A percentile compares a stretch with the other conserved stretches of the same genome.
These are phyloP conservation scores for Lepidostoma basale DNA, from an alignment of 1,140 invertebrate species.

Conservation along the genomic window DNA sequence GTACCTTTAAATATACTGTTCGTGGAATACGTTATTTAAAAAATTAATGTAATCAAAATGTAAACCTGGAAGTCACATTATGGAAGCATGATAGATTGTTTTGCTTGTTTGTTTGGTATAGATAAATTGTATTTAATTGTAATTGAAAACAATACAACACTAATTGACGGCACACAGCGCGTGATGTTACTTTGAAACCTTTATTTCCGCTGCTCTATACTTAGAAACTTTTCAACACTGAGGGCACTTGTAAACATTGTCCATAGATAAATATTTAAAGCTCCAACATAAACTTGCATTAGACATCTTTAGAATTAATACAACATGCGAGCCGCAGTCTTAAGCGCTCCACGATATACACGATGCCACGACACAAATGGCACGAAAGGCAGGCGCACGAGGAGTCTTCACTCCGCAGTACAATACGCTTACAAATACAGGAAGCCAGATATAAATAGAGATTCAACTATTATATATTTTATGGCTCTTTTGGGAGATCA, in stretches of 20 bases:
- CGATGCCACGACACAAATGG: conserved; percentile 12
- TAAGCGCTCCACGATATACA: conserved; percentile 2
- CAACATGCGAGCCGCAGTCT: not conserved
- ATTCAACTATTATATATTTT: not conserved
- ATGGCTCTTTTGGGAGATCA: not conserved
- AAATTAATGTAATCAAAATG: too few relatives aligned
- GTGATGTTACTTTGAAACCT: not conserved
- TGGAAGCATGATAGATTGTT: not conserved
- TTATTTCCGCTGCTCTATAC: not conserved
- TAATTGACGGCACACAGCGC: not conserved
- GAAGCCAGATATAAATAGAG: not conserved
- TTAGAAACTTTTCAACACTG: not conserved
- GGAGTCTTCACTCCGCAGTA: not conserved
- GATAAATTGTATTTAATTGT: not conserved
- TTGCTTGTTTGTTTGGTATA: not conserved
- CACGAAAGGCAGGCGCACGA: conserved; percentile 10
- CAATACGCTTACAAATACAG: not conserved
- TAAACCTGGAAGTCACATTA: too few relatives aligned
- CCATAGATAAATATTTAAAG: conserved; percentile 19
- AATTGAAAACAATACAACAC: not conserved
- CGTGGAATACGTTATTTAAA: too few relatives aligned
- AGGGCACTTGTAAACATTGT: conserved; percentile 4
- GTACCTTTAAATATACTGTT: too few relatives aligned
- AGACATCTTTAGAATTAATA: conserved; percentile 10
- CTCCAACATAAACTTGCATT: conserved; percentile 25